A percentile compares a stretch with the other conserved stretches of the same genome.
Evolutionary conservation across 2,888 invertebrate species (phyloP).

Genomic region (Ctena decussata): DNA sequence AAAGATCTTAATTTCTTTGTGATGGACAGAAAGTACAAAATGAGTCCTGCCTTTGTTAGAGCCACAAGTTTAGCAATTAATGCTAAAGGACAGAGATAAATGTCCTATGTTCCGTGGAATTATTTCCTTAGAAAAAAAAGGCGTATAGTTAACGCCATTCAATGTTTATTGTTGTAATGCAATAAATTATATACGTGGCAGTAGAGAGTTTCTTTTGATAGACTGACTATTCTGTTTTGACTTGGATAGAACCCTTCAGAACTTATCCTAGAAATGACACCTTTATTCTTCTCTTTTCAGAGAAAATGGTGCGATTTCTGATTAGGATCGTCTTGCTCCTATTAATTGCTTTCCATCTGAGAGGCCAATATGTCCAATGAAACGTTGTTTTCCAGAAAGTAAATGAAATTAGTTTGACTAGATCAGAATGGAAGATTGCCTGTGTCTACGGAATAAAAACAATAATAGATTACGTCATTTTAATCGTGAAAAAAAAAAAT

Average conservation of each 20-base stretch:
- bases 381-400: too few relatives aligned
- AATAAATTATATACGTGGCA: too few relatives aligned
- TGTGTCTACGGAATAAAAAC: too few relatives aligned
- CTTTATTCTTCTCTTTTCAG: too few relatives aligned
- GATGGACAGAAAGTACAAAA: too few relatives aligned
- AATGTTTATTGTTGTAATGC: not conserved
- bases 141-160: not conserved
- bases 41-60: not conserved
- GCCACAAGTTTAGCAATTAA: not conserved
- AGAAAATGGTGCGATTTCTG: not conserved
- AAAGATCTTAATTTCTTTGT: too few relatives aligned
- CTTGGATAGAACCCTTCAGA: too few relatives aligned
- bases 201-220: too few relatives aligned
- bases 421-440: constrained; percentile 3
- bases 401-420: not conserved
- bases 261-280: too few relatives aligned
- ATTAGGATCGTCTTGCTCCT: not conserved
- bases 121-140: not conserved
- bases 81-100: not conserved
- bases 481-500: not conserved
- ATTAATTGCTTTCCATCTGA: not conserved
- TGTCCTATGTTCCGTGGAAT: not conserved
- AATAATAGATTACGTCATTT: not conserved
- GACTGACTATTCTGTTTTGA: too few relatives aligned
- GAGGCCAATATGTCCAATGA: not conserved